Base-by-base conservation (phyloP, 1,140 invertebrate species). In the Idris sp. region DNA sequence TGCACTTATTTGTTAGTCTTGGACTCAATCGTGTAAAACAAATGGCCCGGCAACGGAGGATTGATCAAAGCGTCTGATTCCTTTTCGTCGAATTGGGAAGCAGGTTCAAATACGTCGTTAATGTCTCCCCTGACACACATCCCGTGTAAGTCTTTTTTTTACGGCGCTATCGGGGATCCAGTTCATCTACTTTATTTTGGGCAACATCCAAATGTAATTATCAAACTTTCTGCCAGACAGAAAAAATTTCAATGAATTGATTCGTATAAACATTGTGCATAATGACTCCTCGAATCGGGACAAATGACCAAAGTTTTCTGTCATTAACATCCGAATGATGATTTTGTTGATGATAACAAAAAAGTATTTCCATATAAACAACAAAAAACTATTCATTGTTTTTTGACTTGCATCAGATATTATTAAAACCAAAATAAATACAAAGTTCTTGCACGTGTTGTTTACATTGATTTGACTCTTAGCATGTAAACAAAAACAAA, bases 81-180 rank as follows among this genome's bases (percentile, higher is more conserved):
- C 54, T 65, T 67, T 74, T 65, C 59, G 69, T 74, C 61, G 61
- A 61, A 74, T 61, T 61, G 59, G 61, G 28, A 74, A 53, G 61
- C 71, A 54, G 51, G 53, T 38, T 59, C 69, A 71, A 71, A 71
- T 74, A 74, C 61, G 61, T 67, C 61, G 71, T 74, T 74, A 74
- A 74, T 65, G 53, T 74, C 62, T 61, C 48, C 62, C 59, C 43
- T 49, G 74, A 62, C 67, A 62, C 48, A 61, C 54, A 64, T 64
- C 41, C 26, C 22, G 18, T 22, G 14, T 49, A 33, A 40, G 26
- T 53, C n/a, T n/a, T 71, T 71, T 68, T 69, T 61, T 49, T 26
- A 28, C 38, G 1, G n/a, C 9, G 36, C 40, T 49, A 30, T 51
- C 43, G 28, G 15, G 19, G 13, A 28, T 54, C 10, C 31, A 26